Conservation (phyloP, 1,140 invertebrate species). For the Diuraphis noxia region DNA sequence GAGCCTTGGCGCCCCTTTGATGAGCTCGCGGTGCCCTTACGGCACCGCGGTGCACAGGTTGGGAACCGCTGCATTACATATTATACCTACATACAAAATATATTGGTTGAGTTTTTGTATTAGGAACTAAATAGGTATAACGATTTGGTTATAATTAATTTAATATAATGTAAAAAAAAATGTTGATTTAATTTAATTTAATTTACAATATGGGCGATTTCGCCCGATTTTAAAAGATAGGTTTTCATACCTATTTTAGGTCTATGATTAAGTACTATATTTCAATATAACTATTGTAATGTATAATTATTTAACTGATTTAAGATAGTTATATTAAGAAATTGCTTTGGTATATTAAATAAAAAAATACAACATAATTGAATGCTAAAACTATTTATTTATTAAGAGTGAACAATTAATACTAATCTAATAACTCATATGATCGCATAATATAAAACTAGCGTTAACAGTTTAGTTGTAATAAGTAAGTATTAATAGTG, state of each 20-base stretch:
- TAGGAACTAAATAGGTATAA: too few relatives aligned
- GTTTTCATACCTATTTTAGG: too few relatives aligned
- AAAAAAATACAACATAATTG: background rate
- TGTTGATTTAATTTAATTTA: background rate
- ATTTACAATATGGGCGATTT: background rate
- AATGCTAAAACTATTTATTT: background rate
- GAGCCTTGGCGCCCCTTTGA: too few relatives aligned
- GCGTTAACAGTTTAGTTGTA: background rate
- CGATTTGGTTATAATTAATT: too few relatives aligned
- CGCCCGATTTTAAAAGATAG: background rate
- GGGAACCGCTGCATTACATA: too few relatives aligned
- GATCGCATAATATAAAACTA: background rate
- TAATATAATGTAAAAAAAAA: background rate
- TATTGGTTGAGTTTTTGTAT: too few relatives aligned
- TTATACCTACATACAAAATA: too few relatives aligned
- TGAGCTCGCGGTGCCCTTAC: too few relatives aligned
- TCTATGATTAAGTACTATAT: background rate
- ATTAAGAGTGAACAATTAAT: background rate
- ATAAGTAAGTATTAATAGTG: background rate
- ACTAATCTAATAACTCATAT: background rate
- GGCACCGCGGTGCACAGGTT: too few relatives aligned
- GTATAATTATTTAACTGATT: background rate
- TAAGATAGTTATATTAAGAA: background rate
- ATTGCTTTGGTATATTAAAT: background rate
- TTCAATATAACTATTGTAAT: background rate